Evolutionary conservation across 2,888 invertebrate species (phyloP), one percentile per base, ranked within the genome.

Genomic region (Drepanosiphum platanoidis): DNA sequence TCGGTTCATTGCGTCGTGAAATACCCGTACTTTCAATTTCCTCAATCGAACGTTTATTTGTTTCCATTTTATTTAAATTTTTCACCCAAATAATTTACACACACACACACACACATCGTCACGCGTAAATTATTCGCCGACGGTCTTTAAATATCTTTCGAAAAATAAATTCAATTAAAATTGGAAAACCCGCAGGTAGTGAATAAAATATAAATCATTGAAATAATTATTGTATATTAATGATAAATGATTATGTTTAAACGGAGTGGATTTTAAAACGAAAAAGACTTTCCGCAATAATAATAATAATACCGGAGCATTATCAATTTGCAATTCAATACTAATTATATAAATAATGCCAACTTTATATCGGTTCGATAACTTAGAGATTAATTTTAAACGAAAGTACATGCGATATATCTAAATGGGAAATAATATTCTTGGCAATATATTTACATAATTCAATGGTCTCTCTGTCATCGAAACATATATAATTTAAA

Each of bases 1-100:
- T 84, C 84, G 42, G 84, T 84, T 77, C 84, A 77, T 77, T 84
- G 84, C 72, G 15, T 83, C 42, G 46, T 64, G 66, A 75, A 75
- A 77, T 68, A 13, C n/a, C 68, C 36, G 77, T 77, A 84, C 68
- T 68, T 70, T 84, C 75, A 68, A 68, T 30, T 70, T 52, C 46
- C 36, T 77, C 75, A 8, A 84, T 75, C 68, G 32, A 68, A 58
- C 5, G 61, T 77, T 77, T 46, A 66, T 74, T 64, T 27, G 66
- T 27, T 70, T 68, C 32, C 9, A 7, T 34, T 64, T 32, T 61
- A 5, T 81, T 68, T 22, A n/a, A 7, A 36, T 77, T 80, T 80
- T 36, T 58, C 68, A 13, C 36, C 39, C 22, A 22, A 34, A 22
- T 34, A 46, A 15, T 9, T 52, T 52, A n/a, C n/a, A n/a, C n/a